Evolutionary conservation across 2,888 invertebrate genomes (phyloP), one percentile per base, ranked within the genome.

Genomic region (Sepioteuthis lessoniana): DNA sequence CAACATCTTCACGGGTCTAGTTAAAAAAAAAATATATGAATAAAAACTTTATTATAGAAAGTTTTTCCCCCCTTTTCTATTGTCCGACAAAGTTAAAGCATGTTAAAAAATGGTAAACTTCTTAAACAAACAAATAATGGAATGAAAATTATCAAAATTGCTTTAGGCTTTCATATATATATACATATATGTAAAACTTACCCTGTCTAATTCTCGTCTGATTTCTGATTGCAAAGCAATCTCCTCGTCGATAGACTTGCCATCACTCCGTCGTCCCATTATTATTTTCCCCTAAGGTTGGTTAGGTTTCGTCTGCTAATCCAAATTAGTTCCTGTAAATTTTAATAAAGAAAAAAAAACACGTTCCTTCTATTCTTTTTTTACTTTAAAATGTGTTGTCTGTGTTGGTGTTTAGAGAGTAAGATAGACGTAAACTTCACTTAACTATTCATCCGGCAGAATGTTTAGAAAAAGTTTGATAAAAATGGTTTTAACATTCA

Each of bases 161-260:
- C n/a, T n/a, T n/a, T n/a, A n/a, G n/a, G n/a, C n/a, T n/a, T n/a
- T n/a, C n/a, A n/a, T n/a, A n/a, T n/a, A n/a, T n/a, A n/a, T n/a
- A n/a, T n/a, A n/a, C n/a, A n/a, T n/a, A n/a, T n/a, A n/a, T n/a
- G n/a, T n/a, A 31, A 31, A 76, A 76, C 92, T 92, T 92, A 92
- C 92, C 92, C 92, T 42, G 21, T 92, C 92, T 46, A 92, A 46
- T 92, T 92, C 92, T 92, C 92, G 28, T 10, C 46, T 42, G 28
- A 92, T 92, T 92, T 92, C 92, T 19, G 92, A 92, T 92, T 92
- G 38, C 31, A 92, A 35, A 31, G 92, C 92, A 92, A 92, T 92
- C 38, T 92, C 92, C 28, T 92, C 92, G 38, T 92, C 92, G 13
- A 19, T 46, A 28, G 42, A 76, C 35, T 16, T 76, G n/a, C n/a